These are phyloP conservation scores for Alethe diademata DNA, from an alignment of 2,113 vertebrate species.

Conservation along the genomic window DNA sequence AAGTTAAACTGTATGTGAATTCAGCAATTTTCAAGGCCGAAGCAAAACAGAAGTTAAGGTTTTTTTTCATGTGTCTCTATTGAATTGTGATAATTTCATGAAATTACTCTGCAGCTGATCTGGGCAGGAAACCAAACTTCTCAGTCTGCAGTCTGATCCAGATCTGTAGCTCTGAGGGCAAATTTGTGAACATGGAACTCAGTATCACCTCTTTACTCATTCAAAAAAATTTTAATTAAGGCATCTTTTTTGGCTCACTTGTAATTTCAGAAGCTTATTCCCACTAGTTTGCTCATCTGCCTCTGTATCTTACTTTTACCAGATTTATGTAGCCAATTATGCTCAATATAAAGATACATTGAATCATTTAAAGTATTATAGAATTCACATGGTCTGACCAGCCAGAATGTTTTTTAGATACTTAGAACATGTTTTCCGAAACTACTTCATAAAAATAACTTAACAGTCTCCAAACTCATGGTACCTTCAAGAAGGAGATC, in stretches of 20 bases:
- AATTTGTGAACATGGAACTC: not conserved
- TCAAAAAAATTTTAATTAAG: not conserved
- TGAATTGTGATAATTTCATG: conserved; percentile 1
- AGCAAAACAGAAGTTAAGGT: not conserved
- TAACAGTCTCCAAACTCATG: not conserved
- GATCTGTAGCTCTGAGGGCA: not conserved
- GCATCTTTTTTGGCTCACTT: not conserved
- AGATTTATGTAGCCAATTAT: not conserved
- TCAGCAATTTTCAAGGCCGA: not conserved
- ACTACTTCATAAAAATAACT: not conserved
- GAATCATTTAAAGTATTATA: not conserved
- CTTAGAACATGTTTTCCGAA: not conserved
- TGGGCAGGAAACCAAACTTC: conserved; percentile 23
- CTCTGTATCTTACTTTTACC: not conserved
- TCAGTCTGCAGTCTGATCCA: not conserved
- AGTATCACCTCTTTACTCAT: not conserved
- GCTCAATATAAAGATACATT: not conserved
- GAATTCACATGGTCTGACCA: not conserved
- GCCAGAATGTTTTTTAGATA: not conserved
- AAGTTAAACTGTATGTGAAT: not conserved
- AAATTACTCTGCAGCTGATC: conserved; percentile 17
- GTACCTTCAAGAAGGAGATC: not conserved
- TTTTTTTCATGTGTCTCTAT: not conserved
- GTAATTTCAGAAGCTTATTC: not conserved
- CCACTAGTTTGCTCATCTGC: not conserved